Evolutionary conservation across 2,113 vertebrate genomes (phyloP).

Genomic region (Sarotherodon lohbergeri): DNA sequence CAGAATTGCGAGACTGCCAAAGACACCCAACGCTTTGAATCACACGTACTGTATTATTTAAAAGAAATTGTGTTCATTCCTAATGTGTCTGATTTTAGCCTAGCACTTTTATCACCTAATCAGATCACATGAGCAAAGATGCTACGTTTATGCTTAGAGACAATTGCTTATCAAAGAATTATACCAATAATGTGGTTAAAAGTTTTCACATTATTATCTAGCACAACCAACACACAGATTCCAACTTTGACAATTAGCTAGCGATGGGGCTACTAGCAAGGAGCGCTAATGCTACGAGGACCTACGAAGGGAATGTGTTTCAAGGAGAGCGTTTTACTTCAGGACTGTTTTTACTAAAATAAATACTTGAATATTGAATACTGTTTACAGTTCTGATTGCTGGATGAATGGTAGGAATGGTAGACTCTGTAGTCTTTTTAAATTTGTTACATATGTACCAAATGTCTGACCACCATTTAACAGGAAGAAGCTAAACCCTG

Average conservation of each 20-base stretch:
- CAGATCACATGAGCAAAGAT: neutral
- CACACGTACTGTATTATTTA: neutral
- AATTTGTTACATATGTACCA: neutral
- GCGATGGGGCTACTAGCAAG: neutral
- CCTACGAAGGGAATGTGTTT: neutral
- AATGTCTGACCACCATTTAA: neutral
- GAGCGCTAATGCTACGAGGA: neutral
- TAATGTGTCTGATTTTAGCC: neutral
- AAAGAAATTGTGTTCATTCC: neutral
- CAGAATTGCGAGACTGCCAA: neutral
- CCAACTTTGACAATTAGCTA: neutral
- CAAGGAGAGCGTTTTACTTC: neutral
- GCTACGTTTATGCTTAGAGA: neutral
- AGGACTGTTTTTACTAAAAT: neutral
- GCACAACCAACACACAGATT: neutral
- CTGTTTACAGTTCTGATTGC: slow-evolving; percentile 1
- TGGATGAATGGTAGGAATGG: neutral
- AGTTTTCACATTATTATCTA: neutral
- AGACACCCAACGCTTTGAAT: neutral
- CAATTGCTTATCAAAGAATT: neutral
- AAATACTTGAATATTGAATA: slow-evolving; percentile 40
- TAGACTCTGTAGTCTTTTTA: neutral
- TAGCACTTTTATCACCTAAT: neutral
- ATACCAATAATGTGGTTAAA: neutral
- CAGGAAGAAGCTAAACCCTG: neutral